Conservation (phyloP, 1,140 invertebrate genomes). For the Sminthurides bifidus region DNA sequence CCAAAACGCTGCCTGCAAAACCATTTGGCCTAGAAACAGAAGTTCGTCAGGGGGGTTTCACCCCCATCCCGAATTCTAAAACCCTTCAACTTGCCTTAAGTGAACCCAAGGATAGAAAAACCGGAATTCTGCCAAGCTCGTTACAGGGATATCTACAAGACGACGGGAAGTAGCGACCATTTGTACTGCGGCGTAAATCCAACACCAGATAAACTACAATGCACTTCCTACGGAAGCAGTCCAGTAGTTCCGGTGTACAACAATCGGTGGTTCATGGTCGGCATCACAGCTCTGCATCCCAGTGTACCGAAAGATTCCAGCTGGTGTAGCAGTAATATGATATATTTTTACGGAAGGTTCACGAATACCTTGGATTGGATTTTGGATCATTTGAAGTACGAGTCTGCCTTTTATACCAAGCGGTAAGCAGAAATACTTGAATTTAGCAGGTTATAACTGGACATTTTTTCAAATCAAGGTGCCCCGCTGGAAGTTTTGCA, state of each 20-base stretch:
- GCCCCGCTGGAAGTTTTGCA: neutral
- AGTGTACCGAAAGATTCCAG: neutral
- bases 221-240: neutral
- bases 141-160: neutral
- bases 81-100: neutral
- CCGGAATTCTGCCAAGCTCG: neutral
- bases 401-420: no score
- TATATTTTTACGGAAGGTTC: constrained; percentile 7
- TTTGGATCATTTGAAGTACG: no score
- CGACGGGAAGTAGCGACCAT: neutral
- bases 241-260: neutral
- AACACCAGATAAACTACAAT: neutral
- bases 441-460: no score
- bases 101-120: constrained; percentile 3
- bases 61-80: neutral
- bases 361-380: constrained; percentile 5
- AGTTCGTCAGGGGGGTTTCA: constrained; percentile 1
- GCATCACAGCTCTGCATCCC: constrained; percentile 1
- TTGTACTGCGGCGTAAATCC: neutral
- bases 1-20: neutral
- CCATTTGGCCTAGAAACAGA: neutral
- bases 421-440: no score
- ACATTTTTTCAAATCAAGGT: no score
- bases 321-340: constrained; percentile 1
- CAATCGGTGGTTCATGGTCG: constrained; percentile 5